These are phyloP conservation scores for Patella pellucida DNA, from an alignment of 2,888 invertebrate genomes.

Conservation along the genomic window DNA sequence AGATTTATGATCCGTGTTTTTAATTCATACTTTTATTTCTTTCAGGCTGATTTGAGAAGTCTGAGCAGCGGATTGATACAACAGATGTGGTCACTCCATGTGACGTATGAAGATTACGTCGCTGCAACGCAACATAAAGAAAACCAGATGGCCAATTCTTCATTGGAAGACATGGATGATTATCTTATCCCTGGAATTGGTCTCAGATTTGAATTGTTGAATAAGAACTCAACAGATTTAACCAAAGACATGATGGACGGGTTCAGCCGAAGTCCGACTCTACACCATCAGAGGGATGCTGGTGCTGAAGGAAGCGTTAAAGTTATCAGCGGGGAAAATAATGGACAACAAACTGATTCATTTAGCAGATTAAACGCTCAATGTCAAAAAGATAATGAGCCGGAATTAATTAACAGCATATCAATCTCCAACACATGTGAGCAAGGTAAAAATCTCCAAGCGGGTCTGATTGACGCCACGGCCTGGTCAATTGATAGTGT, in stretches of 20 bases:
- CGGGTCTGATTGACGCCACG: neutral
- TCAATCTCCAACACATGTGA: too few relatives aligned
- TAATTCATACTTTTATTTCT: neutral
- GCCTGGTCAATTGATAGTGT: neutral
- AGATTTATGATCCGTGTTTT: neutral
- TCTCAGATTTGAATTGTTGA: neutral
- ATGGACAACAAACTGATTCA: neutral
- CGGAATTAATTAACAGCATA: neutral
- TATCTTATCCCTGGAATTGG: neutral
- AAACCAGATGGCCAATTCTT: neutral
- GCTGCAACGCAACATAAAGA: too few relatives aligned
- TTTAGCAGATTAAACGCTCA: neutral
- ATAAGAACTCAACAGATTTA: neutral
- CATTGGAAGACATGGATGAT: neutral
- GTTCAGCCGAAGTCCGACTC: too few relatives aligned
- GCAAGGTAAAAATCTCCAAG: neutral
- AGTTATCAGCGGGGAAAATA: neutral
- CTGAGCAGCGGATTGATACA: neutral
- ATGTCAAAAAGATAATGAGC: conserved; percentile 5
- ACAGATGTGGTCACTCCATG: too few relatives aligned
- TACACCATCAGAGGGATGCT: too few relatives aligned
- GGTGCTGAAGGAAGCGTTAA: too few relatives aligned
- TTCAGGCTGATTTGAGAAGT: neutral
- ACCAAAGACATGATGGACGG: too few relatives aligned
- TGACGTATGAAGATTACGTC: too few relatives aligned